Evolutionary conservation across 2,113 vertebrate genomes (phyloP).

Genomic region (Marmota monax): DNA sequence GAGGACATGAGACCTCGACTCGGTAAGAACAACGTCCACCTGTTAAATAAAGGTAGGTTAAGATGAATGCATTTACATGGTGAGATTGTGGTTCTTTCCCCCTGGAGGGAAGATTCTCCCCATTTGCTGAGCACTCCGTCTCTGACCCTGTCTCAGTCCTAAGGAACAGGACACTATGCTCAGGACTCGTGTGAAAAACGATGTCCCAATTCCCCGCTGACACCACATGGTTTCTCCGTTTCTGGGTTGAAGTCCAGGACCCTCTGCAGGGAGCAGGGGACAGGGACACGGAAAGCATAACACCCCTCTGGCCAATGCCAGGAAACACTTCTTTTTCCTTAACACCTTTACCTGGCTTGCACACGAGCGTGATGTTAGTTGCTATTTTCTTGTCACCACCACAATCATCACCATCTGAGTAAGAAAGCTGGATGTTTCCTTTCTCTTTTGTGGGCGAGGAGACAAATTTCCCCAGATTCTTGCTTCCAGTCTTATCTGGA

Average conservation of each 20-base stretch:
- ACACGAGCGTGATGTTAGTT: slow-evolving; percentile 92
- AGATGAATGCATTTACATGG: no score
- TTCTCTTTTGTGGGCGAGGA: slow-evolving; percentile 91
- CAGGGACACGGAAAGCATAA: background rate
- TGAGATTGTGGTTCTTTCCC: background rate
- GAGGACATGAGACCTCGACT: background rate
- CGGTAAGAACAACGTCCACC: background rate
- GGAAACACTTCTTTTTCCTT: rapidly evolving
- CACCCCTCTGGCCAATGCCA: background rate
- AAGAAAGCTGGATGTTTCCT: slow-evolving; percentile 92
- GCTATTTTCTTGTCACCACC: slow-evolving; percentile 85
- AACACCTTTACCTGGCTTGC: slow-evolving; percentile 92
- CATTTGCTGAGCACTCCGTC: background rate
- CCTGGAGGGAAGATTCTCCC: no score
- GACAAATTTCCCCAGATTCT: slow-evolving; percentile 93
- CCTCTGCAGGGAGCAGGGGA: background rate
- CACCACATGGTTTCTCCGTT: background rate
- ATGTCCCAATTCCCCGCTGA: background rate
- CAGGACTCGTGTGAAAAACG: background rate
- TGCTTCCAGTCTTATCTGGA: slow-evolving; percentile 87
- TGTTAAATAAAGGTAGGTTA: background rate
- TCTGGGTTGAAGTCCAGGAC: background rate
- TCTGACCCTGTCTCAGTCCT: no score
- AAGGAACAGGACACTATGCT: background rate
- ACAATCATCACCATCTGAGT: slow-evolving; percentile 92